Percentiles rank a stretch among this genome's conserved stretches.
These are phyloP conservation scores for Stigmatopora argus DNA, from an alignment of 2,113 vertebrate genomes.

Conservation along the genomic window DNA sequence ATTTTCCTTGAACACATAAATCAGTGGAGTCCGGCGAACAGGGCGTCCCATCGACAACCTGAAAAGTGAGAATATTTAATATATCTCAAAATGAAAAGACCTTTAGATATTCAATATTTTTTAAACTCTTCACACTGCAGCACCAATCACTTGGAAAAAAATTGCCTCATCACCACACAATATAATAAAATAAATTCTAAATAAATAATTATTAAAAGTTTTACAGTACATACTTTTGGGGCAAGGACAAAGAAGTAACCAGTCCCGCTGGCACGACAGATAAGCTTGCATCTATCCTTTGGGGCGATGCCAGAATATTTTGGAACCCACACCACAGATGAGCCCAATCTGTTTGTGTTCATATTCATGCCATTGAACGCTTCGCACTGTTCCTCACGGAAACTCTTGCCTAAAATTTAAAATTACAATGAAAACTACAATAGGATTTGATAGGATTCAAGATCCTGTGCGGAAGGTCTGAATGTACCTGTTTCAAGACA, in stretches of 20 bases:
- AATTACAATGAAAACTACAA: background rate
- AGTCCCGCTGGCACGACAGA: conserved; percentile 90
- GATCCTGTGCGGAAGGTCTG: conserved; percentile 16
- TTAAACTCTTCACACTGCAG: background rate
- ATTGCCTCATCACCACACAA: background rate
- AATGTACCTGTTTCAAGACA: conserved; percentile 80
- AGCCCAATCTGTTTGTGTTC: conserved; percentile 85
- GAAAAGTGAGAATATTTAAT: background rate
- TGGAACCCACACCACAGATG: conserved; percentile 90
- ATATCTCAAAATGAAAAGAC: background rate
- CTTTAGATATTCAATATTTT: background rate
- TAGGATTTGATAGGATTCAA: background rate
- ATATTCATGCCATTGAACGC: conserved; percentile 85
- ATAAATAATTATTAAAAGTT: too few relatives aligned
- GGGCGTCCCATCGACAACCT: conserved; percentile 95
- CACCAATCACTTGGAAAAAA: background rate
- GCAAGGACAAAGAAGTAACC: conserved; percentile 95
- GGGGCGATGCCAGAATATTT: conserved; percentile 89
- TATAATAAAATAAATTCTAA: background rate
- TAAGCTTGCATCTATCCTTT: conserved; percentile 92
- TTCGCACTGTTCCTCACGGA: conserved; percentile 92
- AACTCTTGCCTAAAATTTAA: conserved; percentile 76
- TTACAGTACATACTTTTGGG: conserved; percentile 77
- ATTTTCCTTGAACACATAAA: conserved; percentile 92
- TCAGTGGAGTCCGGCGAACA: conserved; percentile 92